A percentile compares a stretch with the other conserved stretches of the same genome.
Evolutionary conservation across 1,140 invertebrate genomes (phyloP).

Genomic region (Thaumetopoea pityocampa): DNA sequence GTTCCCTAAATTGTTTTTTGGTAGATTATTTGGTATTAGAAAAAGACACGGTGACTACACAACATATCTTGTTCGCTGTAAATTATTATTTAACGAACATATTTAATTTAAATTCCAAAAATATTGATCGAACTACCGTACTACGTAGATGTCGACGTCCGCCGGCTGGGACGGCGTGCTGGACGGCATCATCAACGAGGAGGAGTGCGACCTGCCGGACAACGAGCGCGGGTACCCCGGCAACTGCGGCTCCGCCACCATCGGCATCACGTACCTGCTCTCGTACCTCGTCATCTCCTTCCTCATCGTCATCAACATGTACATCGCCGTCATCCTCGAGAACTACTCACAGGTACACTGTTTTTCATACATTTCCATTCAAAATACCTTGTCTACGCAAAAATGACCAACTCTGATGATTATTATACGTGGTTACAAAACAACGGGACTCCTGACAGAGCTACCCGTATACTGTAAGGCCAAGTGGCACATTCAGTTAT

Average conservation of each 20-base stretch:
- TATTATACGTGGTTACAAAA: no score
- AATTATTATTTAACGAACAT: no score
- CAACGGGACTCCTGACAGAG: no score
- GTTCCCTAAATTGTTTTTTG: no score
- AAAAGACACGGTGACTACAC: no score
- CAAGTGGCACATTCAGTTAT: no score
- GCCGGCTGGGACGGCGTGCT: conserved; percentile 98
- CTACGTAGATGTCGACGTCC: conserved; percentile 94
- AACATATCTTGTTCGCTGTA: no score
- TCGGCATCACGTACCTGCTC: conserved; percentile 95
- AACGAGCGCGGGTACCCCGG: conserved; percentile 91
- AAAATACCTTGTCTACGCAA: neutral
- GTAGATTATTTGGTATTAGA: no score
- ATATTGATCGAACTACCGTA: neutral
- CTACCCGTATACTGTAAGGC: no score
- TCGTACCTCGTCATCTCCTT: conserved; percentile 98
- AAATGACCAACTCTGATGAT: no score
- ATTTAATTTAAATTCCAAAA: no score
- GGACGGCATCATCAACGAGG: conserved; percentile 96
- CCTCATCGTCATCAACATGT: conserved; percentile 99
- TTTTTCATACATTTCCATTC: neutral
- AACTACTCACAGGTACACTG: conserved; percentile 93
- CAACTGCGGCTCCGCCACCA: conserved; percentile 93
- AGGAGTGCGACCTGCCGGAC: conserved; percentile 91
- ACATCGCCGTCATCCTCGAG: conserved; percentile 99